A percentile compares a stretch with the other conserved stretches of the same genome.
phyloP scores from a whole-genome alignment of 2,797 vertebrate genomes.

The Apogon talboti region DNA sequence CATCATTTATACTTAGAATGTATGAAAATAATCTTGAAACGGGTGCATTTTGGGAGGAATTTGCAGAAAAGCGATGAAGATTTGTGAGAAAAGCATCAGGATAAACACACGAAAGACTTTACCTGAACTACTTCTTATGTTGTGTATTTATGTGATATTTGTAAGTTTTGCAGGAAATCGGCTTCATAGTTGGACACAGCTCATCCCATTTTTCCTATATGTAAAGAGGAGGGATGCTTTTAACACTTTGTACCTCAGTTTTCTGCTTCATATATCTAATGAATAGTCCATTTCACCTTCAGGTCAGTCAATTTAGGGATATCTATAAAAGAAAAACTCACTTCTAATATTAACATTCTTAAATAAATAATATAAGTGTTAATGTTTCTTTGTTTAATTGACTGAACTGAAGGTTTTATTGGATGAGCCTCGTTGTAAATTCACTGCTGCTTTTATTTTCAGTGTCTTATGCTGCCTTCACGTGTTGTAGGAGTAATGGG shows the following conservation, averaged over 20 bases:
- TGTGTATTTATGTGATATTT: no score
- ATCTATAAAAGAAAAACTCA: not conserved
- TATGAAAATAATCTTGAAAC: no score
- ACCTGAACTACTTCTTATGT: no score
- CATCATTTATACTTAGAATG: no score
- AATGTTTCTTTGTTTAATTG: not conserved
- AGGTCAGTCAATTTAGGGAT: constrained; percentile 27
- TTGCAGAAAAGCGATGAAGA: no score
- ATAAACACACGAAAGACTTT: no score
- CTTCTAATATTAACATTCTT: not conserved
- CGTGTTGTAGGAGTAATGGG: no score
- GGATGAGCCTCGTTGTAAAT: constrained; percentile 21
- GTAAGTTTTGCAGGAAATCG: no score
- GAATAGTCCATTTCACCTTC: constrained; percentile 7
- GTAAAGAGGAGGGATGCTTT: constrained; percentile 32
- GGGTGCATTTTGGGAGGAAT: no score
- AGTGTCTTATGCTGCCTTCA: constrained; percentile 56
- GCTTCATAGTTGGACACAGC: constrained; percentile 5
- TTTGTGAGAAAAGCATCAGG: no score
- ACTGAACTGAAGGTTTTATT: constrained; percentile 31
- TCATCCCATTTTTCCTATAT: constrained; percentile 24
- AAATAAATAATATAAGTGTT: not conserved
- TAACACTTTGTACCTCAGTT: constrained; percentile 55
- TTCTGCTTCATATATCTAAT: constrained; percentile 23
- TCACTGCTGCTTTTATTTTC: constrained; percentile 57